phyloP scores from a whole-genome alignment of 2,113 vertebrate species.

The Hiodon tergisus region DNA sequence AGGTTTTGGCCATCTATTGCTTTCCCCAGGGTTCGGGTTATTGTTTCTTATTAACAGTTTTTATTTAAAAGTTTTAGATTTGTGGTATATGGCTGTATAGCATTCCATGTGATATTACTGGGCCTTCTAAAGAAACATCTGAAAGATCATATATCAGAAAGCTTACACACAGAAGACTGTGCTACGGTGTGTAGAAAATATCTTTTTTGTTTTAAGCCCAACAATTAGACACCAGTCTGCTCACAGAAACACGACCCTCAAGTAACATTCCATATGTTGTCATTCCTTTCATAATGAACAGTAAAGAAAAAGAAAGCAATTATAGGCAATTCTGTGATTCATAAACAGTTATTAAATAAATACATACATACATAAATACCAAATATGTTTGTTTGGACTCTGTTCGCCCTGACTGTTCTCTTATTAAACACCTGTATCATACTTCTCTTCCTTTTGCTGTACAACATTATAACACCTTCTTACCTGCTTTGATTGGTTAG shows the following conservation, averaged over 20 bases:
- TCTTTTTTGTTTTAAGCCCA: constrained; percentile 6
- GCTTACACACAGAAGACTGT: too few relatives aligned
- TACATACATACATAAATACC: constrained; percentile 42
- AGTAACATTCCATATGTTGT: not conserved
- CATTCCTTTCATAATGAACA: constrained; percentile 65
- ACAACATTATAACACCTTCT: constrained; percentile 44
- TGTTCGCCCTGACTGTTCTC: constrained; percentile 89
- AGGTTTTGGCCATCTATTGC: too few relatives aligned
- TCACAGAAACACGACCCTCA: constrained; percentile 50
- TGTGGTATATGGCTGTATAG: too few relatives aligned
- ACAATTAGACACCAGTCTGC: constrained; percentile 17
- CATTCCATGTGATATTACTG: too few relatives aligned
- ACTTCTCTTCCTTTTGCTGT: constrained; percentile 78
- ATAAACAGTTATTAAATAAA: constrained; percentile 31
- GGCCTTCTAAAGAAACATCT: too few relatives aligned
- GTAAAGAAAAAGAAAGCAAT: constrained; percentile 3
- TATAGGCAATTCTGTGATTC: constrained; percentile 43
- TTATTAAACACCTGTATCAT: constrained; percentile 97
- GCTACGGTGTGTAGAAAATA: not conserved
- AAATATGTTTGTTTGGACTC: constrained; percentile 62
- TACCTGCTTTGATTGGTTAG: constrained; percentile 50
- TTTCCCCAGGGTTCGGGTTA: too few relatives aligned
- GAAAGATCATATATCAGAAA: too few relatives aligned
- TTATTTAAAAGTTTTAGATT: too few relatives aligned
- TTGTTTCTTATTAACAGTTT: too few relatives aligned